Base-by-base conservation (phyloP, 2,888 invertebrate species). In the Leptopilina drosophilae region DNA sequence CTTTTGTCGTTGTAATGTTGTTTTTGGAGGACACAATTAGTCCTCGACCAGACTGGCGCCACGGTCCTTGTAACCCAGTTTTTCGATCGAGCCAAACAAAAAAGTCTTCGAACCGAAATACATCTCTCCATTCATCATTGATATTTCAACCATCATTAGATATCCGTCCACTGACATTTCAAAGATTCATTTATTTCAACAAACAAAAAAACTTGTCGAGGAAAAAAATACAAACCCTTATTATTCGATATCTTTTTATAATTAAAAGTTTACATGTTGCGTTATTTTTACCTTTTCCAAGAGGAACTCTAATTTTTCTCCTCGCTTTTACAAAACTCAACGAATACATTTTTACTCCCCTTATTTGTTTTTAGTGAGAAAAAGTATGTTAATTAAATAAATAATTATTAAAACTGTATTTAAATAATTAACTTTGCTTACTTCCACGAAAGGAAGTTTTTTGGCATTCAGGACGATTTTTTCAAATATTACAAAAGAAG, bases 121-220 rank as follows among this genome's bases (percentile, higher is more conserved):
- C 79, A 79, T 33, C 78, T 77, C 76, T 82, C 11, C 81, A 83
- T 83, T 83, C 77, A 82, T 83, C 83, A 83, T 82, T 64, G 82
- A 77, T 64, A 59, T 64, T 53, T 56, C 62, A 65, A 26, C 80
- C 53, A 49, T 64, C 40, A 77, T 53, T 56, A 77, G 42, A 77
- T 20, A 56, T 62, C 11, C 59, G 15, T 49, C 65, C 65, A 73
- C 66, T 65, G 69, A 78, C 80, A 81, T 77, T 81, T 77, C 77
- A 65, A 65, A 49, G 79, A 66, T 66, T 66, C 80, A 77, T 77
- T 65, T 77, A 79, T 73, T 78, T n/a, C n/a, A n/a, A n/a, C n/a
- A n/a, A n/a, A n/a, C 78, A 82, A 66, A 20, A 40, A 33, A 33
- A 33, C 76, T 59, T 75, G 11, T 15, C 7, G 7, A 42, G 42